A percentile compares a stretch with the other conserved stretches of the same genome.
Conservation (phyloP, 2,888 invertebrate genomes). For the Metopia argyrocephala region DNA sequence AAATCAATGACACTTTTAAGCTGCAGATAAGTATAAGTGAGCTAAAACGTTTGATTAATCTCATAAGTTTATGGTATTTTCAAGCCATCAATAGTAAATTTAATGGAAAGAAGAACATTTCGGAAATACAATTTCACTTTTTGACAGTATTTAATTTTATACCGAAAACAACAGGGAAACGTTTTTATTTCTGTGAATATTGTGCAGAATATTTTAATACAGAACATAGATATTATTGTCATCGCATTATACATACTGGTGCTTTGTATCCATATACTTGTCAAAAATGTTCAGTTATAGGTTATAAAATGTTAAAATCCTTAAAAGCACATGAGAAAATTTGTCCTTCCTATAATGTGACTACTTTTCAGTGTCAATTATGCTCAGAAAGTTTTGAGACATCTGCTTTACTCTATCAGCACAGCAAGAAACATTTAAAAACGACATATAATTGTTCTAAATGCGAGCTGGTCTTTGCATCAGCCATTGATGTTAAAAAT, state of each 20-base stretch:
- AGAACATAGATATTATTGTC: slow-evolving; percentile 64
- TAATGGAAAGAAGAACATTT: slow-evolving; percentile 63
- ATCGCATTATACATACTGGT: slow-evolving; percentile 63
- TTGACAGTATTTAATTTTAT: slow-evolving; percentile 67
- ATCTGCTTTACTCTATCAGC: slow-evolving; percentile 1
- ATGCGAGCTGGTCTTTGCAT: slow-evolving; percentile 47
- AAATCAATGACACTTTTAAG: slow-evolving; percentile 56
- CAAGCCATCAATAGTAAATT: slow-evolving; percentile 57
- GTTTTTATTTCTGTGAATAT: slow-evolving; percentile 68
- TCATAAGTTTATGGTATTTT: slow-evolving; percentile 67
- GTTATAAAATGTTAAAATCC: neutral
- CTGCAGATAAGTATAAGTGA: slow-evolving; percentile 53
- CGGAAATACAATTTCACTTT: slow-evolving; percentile 55
- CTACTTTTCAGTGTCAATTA: neutral
- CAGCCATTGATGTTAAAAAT: slow-evolving; percentile 27
- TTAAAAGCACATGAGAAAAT: slow-evolving; percentile 21
- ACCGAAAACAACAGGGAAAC: slow-evolving; percentile 65
- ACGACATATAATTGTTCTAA: slow-evolving; percentile 45
- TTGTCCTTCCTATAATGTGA: neutral
- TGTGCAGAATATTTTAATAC: slow-evolving; percentile 65
- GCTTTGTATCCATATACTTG: slow-evolving; percentile 39
- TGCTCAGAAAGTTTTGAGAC: neutral
- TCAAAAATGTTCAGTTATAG: slow-evolving; percentile 16
- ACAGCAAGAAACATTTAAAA: slow-evolving; percentile 37
- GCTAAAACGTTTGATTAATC: slow-evolving; percentile 68